Conservation (phyloP, 2,888 invertebrate species). For the Gibbula magus region DNA sequence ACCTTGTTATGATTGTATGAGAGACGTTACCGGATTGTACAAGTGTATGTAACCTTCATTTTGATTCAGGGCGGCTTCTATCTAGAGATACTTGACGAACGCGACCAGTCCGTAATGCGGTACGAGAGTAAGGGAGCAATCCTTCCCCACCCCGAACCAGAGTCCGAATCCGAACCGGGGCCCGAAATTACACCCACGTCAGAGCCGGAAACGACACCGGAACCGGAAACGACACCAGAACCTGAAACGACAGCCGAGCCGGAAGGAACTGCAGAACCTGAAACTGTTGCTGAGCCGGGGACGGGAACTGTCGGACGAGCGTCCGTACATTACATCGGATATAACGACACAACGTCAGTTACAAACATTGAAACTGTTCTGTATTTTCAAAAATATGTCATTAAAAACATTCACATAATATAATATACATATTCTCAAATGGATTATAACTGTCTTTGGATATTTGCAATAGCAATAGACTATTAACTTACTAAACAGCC, state of each 20-base stretch:
- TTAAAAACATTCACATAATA: too few species aligned
- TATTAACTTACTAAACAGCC: too few species aligned
- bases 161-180: not conserved
- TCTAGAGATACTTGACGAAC: conserved; percentile 88
- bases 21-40: not conserved
- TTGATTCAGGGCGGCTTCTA: conserved; percentile 89
- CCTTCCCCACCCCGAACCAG: not conserved
- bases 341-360: not conserved
- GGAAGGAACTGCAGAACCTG: not conserved
- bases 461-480: too few species aligned
- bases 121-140: conserved; percentile 82
- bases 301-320: not conserved
- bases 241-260: not conserved
- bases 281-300: not conserved
- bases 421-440: too few species aligned
- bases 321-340: not conserved
- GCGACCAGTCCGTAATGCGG: conserved; percentile 84
- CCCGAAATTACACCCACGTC: not conserved
- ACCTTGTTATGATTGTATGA: too few species aligned
- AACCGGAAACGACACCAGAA: conserved; percentile 10
- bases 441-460: too few species aligned
- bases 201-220: conserved; percentile 11
- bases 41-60: not conserved
- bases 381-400: not conserved
- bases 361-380: not conserved